Conservation (phyloP, 2,888 invertebrate genomes). For the Rhodophaea formosa region DNA sequence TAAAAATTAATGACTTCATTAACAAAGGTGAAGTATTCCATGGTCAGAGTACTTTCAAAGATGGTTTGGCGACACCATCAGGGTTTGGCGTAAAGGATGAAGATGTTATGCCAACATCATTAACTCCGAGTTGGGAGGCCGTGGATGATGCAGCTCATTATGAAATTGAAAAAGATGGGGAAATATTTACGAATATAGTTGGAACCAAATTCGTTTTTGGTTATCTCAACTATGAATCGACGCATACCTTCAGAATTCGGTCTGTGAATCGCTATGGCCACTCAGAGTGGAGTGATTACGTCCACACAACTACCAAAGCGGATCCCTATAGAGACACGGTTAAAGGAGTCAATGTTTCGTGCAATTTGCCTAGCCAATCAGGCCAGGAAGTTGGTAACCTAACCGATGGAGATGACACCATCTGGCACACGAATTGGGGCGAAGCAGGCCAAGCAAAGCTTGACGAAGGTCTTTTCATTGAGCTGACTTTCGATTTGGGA, state of each 20-base stretch:
- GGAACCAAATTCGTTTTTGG: slow-evolving; percentile 46
- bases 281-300: slow-evolving; percentile 62
- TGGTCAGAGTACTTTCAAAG: slow-evolving; percentile 31
- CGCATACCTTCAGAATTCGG: slow-evolving; percentile 57
- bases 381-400: slow-evolving; percentile 45
- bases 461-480: slow-evolving; percentile 37
- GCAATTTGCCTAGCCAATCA: slow-evolving; percentile 49
- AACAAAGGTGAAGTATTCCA: slow-evolving; percentile 47
- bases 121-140: slow-evolving; percentile 51
- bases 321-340: slow-evolving; percentile 47
- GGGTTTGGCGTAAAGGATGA: slow-evolving; percentile 39
- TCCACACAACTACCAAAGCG: slow-evolving; percentile 43
- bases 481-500: slow-evolving; percentile 47
- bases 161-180: slow-evolving; percentile 64
- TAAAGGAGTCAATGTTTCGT: slow-evolving; percentile 43
- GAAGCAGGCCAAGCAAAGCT: slow-evolving; percentile 36
- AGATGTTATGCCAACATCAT: slow-evolving; percentile 43
- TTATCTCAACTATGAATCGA: slow-evolving; percentile 43
- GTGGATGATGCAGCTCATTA: slow-evolving; percentile 44
- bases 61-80: slow-evolving; percentile 38
- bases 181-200: slow-evolving; percentile 53
- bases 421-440: slow-evolving; percentile 56
- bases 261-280: slow-evolving; percentile 44
- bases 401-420: slow-evolving; percentile 38
- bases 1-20: slow-evolving; percentile 55